Percentiles rank a stretch among this genome's conserved stretches.
Evolutionary conservation across 2,888 invertebrate genomes (phyloP).

Genomic region (Scaptomyza reducta): DNA sequence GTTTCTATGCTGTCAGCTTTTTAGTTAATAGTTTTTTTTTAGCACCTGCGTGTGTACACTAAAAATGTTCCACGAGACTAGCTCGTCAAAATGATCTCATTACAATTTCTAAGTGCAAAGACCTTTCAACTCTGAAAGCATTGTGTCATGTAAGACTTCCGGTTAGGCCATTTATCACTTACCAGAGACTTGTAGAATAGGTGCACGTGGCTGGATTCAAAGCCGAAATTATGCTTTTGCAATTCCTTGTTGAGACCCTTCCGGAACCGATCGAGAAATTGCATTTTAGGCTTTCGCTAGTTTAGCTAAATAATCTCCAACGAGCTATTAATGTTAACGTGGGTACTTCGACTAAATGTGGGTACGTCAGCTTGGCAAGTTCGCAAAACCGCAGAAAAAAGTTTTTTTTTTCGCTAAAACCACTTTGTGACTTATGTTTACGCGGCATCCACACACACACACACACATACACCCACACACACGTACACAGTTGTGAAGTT

Average conservation of each 20-base stretch:
- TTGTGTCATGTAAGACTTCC: neutral
- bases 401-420: conserved; percentile 10
- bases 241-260: conserved; percentile 78
- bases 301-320: too few relatives aligned
- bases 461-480: conserved; percentile 2
- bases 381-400: neutral
- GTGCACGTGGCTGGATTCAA: conserved; percentile 77
- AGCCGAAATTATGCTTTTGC: conserved; percentile 79
- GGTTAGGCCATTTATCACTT: conserved; percentile 33
- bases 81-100: conserved; percentile 27
- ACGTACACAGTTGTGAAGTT: conserved; percentile 3
- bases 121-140: neutral
- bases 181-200: conserved; percentile 83
- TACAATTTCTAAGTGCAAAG: conserved; percentile 3
- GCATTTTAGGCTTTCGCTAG: conserved; percentile 57
- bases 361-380: conserved; percentile 8
- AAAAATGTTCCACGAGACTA: conserved; percentile 10
- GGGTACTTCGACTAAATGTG: neutral
- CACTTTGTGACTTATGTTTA: conserved; percentile 33
- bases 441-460: conserved; percentile 30
- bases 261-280: conserved; percentile 72
- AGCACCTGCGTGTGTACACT: conserved; percentile 14
- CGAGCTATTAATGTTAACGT: neutral
- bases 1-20: conserved; percentile 2
- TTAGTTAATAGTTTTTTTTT: conserved; percentile 24